Conservation (phyloP, 1,140 invertebrate species). For the Drosophila elegans region DNA sequence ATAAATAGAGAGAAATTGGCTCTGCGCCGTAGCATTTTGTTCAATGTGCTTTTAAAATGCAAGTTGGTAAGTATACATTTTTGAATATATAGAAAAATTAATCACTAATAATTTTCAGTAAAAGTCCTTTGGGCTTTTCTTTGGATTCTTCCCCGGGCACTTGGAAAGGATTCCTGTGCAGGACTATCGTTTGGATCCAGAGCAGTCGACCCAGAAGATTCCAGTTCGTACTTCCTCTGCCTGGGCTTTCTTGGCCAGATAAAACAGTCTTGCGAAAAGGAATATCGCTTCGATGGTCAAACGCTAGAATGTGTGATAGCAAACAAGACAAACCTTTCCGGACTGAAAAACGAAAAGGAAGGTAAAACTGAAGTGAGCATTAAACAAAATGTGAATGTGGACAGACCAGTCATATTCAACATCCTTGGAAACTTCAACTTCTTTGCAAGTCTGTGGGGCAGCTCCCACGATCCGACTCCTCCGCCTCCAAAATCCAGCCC, state of each 20-base stretch:
- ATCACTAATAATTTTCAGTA: conserved; percentile 20
- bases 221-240: conserved; percentile 56
- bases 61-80: conserved; percentile 52
- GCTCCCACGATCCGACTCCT: not conserved
- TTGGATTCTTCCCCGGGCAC: conserved; percentile 51
- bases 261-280: conserved; percentile 34
- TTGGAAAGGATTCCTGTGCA: conserved; percentile 49
- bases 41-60: conserved; percentile 56
- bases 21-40: conserved; percentile 22
- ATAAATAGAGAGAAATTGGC: conserved; percentile 42
- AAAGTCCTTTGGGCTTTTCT: conserved; percentile 63
- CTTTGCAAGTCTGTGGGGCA: conserved; percentile 50
- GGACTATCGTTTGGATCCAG: conserved; percentile 63
- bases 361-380: conserved; percentile 28
- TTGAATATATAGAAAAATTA: not conserved
- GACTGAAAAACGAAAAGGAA: not conserved
- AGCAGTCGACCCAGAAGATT: conserved; percentile 36
- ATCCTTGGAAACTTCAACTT: conserved; percentile 54
- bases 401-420: conserved; percentile 61
- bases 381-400: conserved; percentile 41
- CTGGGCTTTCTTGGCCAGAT: conserved; percentile 54
- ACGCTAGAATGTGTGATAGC: conserved; percentile 38
- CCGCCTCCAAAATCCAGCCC: not conserved
- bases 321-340: not conserved
- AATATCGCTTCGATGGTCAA: conserved; percentile 29